Base-by-base conservation (phyloP, 2,888 invertebrate species). In the Aricia artaxerxes region DNA sequence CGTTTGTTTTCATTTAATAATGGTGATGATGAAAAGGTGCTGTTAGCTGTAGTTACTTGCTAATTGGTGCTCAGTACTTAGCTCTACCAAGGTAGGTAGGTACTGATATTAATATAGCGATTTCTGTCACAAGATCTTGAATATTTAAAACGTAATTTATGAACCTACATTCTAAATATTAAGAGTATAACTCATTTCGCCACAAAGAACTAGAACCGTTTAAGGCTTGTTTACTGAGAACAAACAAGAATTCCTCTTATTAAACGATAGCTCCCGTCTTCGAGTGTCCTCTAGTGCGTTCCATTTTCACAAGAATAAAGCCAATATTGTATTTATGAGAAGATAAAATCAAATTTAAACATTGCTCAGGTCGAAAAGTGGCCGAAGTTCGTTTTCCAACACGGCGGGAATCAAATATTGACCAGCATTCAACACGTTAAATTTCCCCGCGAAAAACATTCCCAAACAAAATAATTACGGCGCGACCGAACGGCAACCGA, bases 401-500 rank as follows among this genome's bases (percentile, higher is more conserved):
- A 84, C 82, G 82, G 84, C 80, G 81, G 84, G 82, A 84, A 91
- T 90, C 92, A 92, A 93, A 93, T 92, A 93, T 93, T 93, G 91
- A 92, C 92, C 87, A 84, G 86, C 84, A 90, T 88, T 91, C 91
- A 91, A 93, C 92, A 91, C 90, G 90, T 90, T 86, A 89, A 88
- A 89, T 88, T 89, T 88, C 85, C 87, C 87, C 87, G 86, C 87
- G 89, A 91, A 93, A 93, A 93, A 93, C 90, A 91, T 91, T 91
- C 88, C 85, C 89, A 88, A 91, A 90, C 91, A 90, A 91, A 90
- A 92, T 92, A 89, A 93, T 92, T 89, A 91, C 86, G 82, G 81
- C 80, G 82, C 86, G 87, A 82, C 83, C 86, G 85, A 90, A 89
- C 88, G 83, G 84, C 84, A 85, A 90, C 90, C 88, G 86, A 90